Conservation (phyloP, 1,140 invertebrate genomes). For the Potamilus streckersoni region DNA sequence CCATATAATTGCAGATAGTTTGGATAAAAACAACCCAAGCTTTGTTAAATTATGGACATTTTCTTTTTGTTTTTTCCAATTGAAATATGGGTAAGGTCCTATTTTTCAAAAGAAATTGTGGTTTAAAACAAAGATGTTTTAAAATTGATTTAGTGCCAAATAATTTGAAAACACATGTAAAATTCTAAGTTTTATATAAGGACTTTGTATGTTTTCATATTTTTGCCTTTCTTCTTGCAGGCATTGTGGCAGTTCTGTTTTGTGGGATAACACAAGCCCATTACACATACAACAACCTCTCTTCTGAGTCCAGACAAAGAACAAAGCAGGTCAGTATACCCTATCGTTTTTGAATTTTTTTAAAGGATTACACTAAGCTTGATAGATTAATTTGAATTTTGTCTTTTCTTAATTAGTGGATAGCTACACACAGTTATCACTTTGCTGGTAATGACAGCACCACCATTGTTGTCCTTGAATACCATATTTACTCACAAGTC, state of each 20-base stretch:
- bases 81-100: too few species aligned
- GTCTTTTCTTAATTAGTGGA: neutral
- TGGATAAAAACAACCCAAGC: too few species aligned
- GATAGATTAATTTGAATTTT: neutral
- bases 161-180: neutral
- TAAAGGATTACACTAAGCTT: neutral
- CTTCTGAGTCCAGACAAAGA: slow-evolving; percentile 83
- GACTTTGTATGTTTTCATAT: slow-evolving; percentile 10
- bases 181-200: neutral
- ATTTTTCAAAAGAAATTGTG: too few species aligned
- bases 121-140: too few species aligned
- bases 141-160: too few species aligned
- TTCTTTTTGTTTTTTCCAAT: too few species aligned
- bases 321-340: slow-evolving; percentile 78
- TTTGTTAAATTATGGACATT: too few species aligned
- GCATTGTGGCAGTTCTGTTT: slow-evolving; percentile 90
- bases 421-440: too few species aligned
- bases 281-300: slow-evolving; percentile 98
- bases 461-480: too few species aligned
- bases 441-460: too few species aligned
- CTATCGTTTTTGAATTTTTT: neutral
- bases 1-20: too few species aligned
- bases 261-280: slow-evolving; percentile 99
- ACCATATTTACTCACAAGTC: too few species aligned
- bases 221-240: slow-evolving; percentile 74